Conservation (phyloP, 2,797 vertebrate species). For the Cossypha dichroa region DNA sequence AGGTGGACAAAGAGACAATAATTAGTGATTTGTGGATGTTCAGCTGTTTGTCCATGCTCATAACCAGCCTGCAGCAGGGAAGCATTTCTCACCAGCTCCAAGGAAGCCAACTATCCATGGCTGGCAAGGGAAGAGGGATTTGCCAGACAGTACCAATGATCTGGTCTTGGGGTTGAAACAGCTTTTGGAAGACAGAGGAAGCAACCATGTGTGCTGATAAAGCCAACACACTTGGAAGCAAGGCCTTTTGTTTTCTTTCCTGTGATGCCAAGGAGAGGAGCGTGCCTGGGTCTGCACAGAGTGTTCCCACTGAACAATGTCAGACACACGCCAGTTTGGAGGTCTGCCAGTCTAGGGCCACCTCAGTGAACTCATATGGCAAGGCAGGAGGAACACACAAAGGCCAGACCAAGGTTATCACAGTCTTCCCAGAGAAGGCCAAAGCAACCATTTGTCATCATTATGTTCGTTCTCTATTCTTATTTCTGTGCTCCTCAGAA, state of each 20-base stretch:
- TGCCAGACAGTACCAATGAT: background rate
- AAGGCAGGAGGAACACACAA: constrained; percentile 44
- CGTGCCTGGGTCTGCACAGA: constrained; percentile 64
- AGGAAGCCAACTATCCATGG: background rate
- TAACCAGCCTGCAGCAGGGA: background rate
- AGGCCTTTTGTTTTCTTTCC: constrained; percentile 50
- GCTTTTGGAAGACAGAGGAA: constrained; percentile 34
- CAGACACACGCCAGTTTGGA: constrained; percentile 76
- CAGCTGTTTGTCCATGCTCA: background rate
- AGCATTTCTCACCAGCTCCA: background rate
- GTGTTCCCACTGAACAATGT: constrained; percentile 73
- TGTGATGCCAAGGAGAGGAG: constrained; percentile 68
- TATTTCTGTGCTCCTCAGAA: constrained; percentile 27
- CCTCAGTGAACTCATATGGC: constrained; percentile 34
- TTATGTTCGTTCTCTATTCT: constrained; percentile 63
- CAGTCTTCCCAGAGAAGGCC: constrained; percentile 65
- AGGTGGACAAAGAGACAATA: background rate
- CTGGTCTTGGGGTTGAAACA: constrained; percentile 19
- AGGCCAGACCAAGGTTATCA: constrained; percentile 67
- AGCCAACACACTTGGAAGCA: constrained; percentile 6
- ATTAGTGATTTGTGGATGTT: background rate
- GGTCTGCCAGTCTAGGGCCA: constrained; percentile 56
- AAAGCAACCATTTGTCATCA: constrained; percentile 74
- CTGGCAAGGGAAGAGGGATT: background rate
- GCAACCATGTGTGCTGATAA: constrained; percentile 38